These are phyloP conservation scores for Tetramorium parvispinum DNA, from an alignment of 1,140 invertebrate species.

Conservation along the genomic window DNA sequence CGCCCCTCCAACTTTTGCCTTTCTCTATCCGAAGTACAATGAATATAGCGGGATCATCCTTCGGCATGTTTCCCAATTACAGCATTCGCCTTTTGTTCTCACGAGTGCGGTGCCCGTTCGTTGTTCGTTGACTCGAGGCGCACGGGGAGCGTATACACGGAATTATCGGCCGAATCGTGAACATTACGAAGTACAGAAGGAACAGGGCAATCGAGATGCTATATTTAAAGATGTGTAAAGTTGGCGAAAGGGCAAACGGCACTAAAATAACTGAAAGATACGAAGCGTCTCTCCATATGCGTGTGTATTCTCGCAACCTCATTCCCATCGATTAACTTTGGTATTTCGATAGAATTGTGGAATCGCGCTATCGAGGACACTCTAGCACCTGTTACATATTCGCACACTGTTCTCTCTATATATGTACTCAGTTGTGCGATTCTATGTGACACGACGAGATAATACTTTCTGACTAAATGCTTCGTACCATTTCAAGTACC, in stretches of 20 bases:
- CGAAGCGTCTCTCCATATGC: neutral
- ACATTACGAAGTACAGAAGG: neutral
- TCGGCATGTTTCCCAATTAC: slow-evolving; percentile 41
- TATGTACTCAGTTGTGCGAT: slow-evolving; percentile 32
- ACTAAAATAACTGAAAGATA: slow-evolving; percentile 40
- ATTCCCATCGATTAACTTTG: slow-evolving; percentile 63
- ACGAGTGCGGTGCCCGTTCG: neutral
- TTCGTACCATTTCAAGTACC: neutral
- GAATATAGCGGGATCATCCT: slow-evolving; percentile 38
- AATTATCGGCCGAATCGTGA: neutral
- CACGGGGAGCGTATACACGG: neutral
- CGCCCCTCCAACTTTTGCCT: neutral
- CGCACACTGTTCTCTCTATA: neutral
- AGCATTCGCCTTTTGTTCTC: slow-evolving; percentile 43
- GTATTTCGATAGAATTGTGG: slow-evolving; percentile 58
- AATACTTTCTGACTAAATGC: neutral
- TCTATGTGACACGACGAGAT: neutral
- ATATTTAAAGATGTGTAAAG: slow-evolving; percentile 38
- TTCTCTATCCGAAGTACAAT: slow-evolving; percentile 36
- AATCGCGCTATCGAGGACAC: slow-evolving; percentile 14
- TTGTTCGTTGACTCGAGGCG: neutral
- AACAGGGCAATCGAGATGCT: neutral
- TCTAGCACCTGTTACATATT: neutral
- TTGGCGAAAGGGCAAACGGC: slow-evolving; percentile 55
- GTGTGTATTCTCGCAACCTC: slow-evolving; percentile 33